Percentiles rank a stretch among this genome's conserved stretches.
phyloP scores from a whole-genome alignment of 2,888 invertebrate species.

The Argyra leucocephala region DNA sequence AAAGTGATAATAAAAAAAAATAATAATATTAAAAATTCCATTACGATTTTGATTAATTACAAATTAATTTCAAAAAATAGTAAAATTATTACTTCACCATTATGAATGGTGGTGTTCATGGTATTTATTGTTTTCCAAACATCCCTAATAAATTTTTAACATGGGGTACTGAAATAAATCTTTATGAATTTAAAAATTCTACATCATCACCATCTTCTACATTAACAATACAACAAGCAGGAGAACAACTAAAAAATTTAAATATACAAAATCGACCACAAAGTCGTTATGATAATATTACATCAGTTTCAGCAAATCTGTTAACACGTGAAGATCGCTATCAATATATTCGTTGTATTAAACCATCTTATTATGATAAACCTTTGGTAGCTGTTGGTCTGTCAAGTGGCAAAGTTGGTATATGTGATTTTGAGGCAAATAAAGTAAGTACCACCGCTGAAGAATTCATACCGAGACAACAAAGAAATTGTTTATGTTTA shows the following conservation, averaged over 20 bases:
- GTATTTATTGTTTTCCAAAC: conserved; percentile 81
- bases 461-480: conserved; percentile 59
- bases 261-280: not conserved
- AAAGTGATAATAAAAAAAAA: no score
- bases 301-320: conserved; percentile 21
- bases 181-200: conserved; percentile 63
- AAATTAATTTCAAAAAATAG: not conserved
- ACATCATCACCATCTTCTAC: no score
- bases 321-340: conserved; percentile 45
- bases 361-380: conserved; percentile 76
- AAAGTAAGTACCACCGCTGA: conserved; percentile 47
- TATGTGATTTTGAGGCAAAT: conserved; percentile 69
- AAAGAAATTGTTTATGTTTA: conserved; percentile 75
- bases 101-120: conserved; percentile 58
- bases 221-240: not conserved
- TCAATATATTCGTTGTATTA: conserved; percentile 75
- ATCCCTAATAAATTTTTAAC: conserved; percentile 72
- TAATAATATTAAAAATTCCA: not conserved
- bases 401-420: conserved; percentile 75
- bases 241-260: not conserved
- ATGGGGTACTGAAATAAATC: conserved; percentile 80
- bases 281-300: not conserved
- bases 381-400: conserved; percentile 79
- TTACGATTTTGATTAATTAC: not conserved
- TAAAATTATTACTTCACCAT: not conserved